A percentile compares a stretch with the other conserved stretches of the same genome.
Conservation (phyloP, 2,113 vertebrate genomes). For the Tursiops truncatus region DNA sequence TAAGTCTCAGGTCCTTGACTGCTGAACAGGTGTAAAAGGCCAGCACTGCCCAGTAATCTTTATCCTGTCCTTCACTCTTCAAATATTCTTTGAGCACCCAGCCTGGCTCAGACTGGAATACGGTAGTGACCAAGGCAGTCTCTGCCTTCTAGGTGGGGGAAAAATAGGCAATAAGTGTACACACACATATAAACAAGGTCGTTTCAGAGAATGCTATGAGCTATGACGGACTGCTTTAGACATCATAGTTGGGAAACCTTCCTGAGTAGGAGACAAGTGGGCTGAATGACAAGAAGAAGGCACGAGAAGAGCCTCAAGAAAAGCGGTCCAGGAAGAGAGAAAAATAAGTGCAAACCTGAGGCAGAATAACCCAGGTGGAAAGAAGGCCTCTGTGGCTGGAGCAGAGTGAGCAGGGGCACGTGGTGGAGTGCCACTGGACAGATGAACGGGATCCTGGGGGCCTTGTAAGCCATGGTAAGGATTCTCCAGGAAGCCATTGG, state of each 20-base stretch:
- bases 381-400: background rate
- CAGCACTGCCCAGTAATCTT: background rate
- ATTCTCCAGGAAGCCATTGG: background rate
- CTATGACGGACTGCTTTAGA: background rate
- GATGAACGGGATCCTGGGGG: too few species aligned
- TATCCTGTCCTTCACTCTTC: background rate
- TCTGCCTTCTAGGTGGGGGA: background rate
- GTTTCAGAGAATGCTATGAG: background rate
- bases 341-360: background rate
- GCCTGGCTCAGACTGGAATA: background rate
- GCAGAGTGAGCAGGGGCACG: too few species aligned
- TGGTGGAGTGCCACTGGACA: background rate
- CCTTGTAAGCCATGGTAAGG: background rate
- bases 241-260: background rate
- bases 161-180: background rate
- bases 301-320: background rate
- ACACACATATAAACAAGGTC: background rate
- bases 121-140: background rate
- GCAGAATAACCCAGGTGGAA: background rate
- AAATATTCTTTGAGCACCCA: background rate
- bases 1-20: background rate
- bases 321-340: background rate
- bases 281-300: background rate
- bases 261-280: background rate
- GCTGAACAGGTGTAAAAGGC: background rate